Base-by-base conservation (phyloP, 2,888 invertebrate genomes). In the Xestia sexstrigata region DNA sequence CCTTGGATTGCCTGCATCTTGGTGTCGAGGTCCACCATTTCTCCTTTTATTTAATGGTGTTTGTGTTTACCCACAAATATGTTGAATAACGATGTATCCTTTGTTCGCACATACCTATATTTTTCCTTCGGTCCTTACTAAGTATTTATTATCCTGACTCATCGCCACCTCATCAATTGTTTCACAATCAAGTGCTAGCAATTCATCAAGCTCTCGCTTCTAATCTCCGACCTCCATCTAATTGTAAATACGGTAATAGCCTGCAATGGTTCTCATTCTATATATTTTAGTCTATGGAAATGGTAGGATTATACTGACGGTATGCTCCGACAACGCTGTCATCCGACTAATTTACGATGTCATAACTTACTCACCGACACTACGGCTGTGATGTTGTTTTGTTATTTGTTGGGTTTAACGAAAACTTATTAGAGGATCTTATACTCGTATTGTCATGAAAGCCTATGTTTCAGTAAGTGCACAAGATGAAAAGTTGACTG, bases 321-420 rank as follows among this genome's bases (percentile, higher is more conserved):
- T 81, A 85, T 82, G 85, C 87, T 62, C 80, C 80, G 77, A 75
- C 78, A 82, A 87, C 75, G 90, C 79, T 87, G 92, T 91, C 91
- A 91, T 81, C 81, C 89, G 90, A 92, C 89, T 83, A 90, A 93
- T 93, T 92, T 93, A 93, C 88, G 92, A 91, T 85, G 91, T 91
- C 91, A 92, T 93, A 93, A 92, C 89, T 93, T 90, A 92, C 88
- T 87, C 79, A 76, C 35, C 80, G 88, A 87, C 86, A 80, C 79
- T 75, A 82, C 70, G 82, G 79, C 82, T 62, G 80, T 85, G 47
- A 78, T 82, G 82, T 77, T 84, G 76, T 81, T 87, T 77, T 60
- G 74, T 62, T 11, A 62, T 35, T 35, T 0, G 35, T 23, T 20
- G 62, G 20, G 9, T 62, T 11, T 62, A n/a, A 39, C 68, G 35